Base-by-base conservation (phyloP, 2,113 vertebrate species). In the Oplegnathus fasciatus region DNA sequence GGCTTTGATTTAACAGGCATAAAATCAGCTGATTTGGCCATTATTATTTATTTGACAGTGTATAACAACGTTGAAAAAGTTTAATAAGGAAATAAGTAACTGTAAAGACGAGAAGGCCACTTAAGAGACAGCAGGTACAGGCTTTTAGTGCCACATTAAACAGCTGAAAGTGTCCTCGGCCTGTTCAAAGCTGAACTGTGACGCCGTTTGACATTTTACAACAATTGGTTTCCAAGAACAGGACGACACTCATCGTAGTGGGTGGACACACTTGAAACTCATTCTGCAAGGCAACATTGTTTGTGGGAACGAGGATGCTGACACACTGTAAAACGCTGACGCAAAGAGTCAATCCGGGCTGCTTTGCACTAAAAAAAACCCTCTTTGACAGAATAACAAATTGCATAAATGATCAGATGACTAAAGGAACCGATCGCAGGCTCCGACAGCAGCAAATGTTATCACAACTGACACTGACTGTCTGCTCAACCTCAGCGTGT, bases 361-460 rank as follows among this genome's bases (percentile, higher is more conserved):
- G 69, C 65, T 75, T 67, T 50, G 67, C 44, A 72, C 69, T 34
- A 64, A 64, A 57, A 60, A 77, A 75, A 55, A 42, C 14, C 11
- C 18, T 55, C 65, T 74, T 32, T 87, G 80, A 68, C 50, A 67
- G 65, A 67, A 70, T 34, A 82, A 84, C 66, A 89, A 80, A 87
- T 70, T 70, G 67, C 62, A 80, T 65, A 78, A 91, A 87, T 61
- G 74, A 91, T 89, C 75, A 88, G 75, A 80, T 81, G 87, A 87
- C 80, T 58, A 11, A 37, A 69, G 28, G 58, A 68, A 46, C 69
- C 30, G 58, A 82, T 78, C 0, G 0, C 70, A 26, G 24, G 13
- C 50, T 64, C 22, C 50, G 10, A 24, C 28, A 46, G 66, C 42
- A 48, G 30, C 22, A 50, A 50, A 60, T 61, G 24, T 71, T 26